These are phyloP conservation scores for Chamaetylas fuelleborni DNA, from an alignment of 2,113 vertebrate species.

Conservation along the genomic window DNA sequence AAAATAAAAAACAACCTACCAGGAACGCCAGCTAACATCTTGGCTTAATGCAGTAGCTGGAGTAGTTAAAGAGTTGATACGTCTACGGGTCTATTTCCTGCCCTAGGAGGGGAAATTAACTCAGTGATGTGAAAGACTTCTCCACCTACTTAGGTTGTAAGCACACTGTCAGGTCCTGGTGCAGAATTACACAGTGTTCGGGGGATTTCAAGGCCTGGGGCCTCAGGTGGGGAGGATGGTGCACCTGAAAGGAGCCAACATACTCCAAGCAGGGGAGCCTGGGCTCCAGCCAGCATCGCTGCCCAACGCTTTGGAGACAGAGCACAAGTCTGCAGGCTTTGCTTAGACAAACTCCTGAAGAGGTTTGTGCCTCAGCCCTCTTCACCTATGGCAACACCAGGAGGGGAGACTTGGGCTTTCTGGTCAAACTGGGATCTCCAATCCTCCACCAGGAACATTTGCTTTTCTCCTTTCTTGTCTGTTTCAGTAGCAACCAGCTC, in stretches of 20 bases:
- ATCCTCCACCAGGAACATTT: not conserved
- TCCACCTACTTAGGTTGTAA: not conserved
- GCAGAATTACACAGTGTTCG: not conserved
- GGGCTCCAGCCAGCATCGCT: rapidly evolving
- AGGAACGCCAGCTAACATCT: not conserved
- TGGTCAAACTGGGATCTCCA: not conserved
- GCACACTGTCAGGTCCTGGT: not conserved
- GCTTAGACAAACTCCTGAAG: not conserved
- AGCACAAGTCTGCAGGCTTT: not conserved
- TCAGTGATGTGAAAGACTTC: not conserved
- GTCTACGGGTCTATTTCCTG: not conserved
- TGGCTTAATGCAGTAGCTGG: not conserved
- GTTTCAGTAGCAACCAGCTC: not conserved
- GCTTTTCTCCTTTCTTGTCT: not conserved
- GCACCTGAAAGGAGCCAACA: not conserved
- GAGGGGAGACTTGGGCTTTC: not conserved
- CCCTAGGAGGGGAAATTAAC: not conserved
- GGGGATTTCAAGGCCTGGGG: not conserved
- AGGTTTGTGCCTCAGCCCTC: not conserved
- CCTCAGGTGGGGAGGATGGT: not conserved
- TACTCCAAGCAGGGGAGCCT: not conserved
- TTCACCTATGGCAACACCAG: not conserved
- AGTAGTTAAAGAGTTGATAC: slow-evolving; percentile 2
- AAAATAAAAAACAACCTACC: not conserved
- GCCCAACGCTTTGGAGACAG: rapidly evolving